phyloP scores from a whole-genome alignment of 2,797 vertebrate genomes.

The Falco cherrug region DNA sequence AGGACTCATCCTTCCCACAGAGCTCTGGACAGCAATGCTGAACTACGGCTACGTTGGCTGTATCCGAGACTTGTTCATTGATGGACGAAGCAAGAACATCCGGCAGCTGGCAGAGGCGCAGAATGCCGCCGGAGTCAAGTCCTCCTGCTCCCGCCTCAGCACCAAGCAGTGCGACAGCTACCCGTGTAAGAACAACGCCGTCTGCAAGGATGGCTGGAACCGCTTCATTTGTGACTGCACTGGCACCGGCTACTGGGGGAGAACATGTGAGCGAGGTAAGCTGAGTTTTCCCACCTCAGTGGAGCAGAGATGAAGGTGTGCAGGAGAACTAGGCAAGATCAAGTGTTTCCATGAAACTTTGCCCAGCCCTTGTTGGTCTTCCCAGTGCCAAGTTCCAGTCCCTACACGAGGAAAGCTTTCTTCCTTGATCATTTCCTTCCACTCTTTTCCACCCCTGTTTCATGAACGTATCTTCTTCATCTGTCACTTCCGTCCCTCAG shows the following conservation, averaged over 20 bases:
- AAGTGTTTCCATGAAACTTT: background rate
- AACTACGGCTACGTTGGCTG: conserved; percentile 98
- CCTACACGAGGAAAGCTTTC: background rate
- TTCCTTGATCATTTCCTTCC: background rate
- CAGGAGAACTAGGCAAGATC: background rate
- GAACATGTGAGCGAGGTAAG: conserved; percentile 96
- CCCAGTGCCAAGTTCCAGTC: background rate
- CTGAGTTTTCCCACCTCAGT: background rate
- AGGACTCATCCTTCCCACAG: conserved; percentile 94
- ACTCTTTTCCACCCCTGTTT: background rate
- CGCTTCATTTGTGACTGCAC: conserved; percentile 99
- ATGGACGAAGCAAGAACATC: conserved; percentile 97
- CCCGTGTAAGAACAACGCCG: conserved; percentile 93
- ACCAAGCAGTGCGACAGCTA: conserved; percentile 96
- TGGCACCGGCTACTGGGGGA: conserved; percentile 94
- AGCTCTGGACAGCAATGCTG: conserved; percentile 99
- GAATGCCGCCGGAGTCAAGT: conserved; percentile 95
- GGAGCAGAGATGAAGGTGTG: background rate
- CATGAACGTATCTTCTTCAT: background rate
- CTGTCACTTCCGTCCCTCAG: background rate
- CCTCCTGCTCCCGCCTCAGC: conserved; percentile 88
- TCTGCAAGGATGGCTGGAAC: conserved; percentile 98
- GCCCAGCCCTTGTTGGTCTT: background rate
- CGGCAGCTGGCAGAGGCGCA: conserved; percentile 94
- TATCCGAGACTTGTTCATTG: conserved; percentile 95